A percentile compares a stretch with the other conserved stretches of the same genome.
Evolutionary conservation across 2,797 vertebrate species (phyloP).

Genomic region (Lepus townsendii): DNA sequence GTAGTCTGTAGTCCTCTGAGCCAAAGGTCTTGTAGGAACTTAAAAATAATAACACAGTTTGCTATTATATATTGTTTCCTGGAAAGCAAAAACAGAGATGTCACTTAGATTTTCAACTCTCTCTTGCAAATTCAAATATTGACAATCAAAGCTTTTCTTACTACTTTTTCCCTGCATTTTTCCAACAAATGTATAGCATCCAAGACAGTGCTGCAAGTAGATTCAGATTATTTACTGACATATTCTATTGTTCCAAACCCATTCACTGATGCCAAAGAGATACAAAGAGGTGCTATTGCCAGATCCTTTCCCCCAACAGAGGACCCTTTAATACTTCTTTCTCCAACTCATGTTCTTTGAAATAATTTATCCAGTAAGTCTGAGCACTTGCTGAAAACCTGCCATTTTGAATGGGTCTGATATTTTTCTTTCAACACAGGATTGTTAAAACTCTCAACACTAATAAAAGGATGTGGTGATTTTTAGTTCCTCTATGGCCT

Average conservation of each 20-base stretch:
- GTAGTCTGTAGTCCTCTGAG: background rate
- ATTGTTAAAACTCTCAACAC: background rate
- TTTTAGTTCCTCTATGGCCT: background rate
- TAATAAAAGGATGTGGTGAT: background rate
- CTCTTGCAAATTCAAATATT: background rate
- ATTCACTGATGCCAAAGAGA: background rate
- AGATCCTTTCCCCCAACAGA: too few relatives aligned
- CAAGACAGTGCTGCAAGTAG: background rate
- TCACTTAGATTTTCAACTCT: background rate
- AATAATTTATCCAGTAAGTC: too few relatives aligned
- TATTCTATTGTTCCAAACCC: background rate
- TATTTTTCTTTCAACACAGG: background rate
- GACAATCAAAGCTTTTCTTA: background rate
- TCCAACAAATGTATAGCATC: background rate
- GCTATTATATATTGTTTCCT: background rate
- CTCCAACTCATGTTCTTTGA: too few relatives aligned
- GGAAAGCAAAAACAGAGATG: background rate
- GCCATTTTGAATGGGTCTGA: too few relatives aligned
- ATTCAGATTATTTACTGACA: background rate
- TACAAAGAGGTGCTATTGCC: background rate
- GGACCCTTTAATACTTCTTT: too few relatives aligned
- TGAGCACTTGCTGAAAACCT: too few relatives aligned
- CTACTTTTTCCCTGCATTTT: background rate
- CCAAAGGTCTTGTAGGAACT: background rate
- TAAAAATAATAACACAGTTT: rapidly evolving